Evolutionary conservation across 2,888 invertebrate species (phyloP).

Genomic region (Stratiomys singularior): DNA sequence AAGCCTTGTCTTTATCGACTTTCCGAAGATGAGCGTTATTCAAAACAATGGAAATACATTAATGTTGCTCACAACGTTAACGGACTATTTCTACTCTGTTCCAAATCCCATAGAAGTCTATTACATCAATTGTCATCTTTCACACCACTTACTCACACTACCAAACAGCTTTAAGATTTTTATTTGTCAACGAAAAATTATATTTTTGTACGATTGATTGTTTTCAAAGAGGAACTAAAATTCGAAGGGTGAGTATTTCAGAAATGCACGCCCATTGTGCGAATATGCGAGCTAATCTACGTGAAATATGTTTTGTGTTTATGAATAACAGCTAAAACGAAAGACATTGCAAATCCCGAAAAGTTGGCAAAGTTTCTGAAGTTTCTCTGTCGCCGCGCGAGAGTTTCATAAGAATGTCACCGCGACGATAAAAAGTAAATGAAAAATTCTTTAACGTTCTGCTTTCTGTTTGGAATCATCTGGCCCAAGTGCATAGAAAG

Average conservation of each 20-base stretch:
- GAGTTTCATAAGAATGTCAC: conserved; percentile 44
- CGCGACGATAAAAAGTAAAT: conserved; percentile 18
- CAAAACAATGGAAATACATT: too few species aligned
- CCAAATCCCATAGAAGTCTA: not conserved
- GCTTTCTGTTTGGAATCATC: not conserved
- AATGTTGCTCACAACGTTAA: too few species aligned
- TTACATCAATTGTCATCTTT: not conserved
- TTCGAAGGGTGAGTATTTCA: conserved; percentile 21
- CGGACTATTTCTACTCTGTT: not conserved
- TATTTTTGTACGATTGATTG: conserved; percentile 45
- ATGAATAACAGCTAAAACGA: not conserved
- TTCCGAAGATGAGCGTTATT: too few species aligned
- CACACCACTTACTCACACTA: conserved; percentile 14
- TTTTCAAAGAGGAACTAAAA: conserved; percentile 29
- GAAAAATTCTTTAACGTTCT: not conserved
- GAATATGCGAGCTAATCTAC: too few species aligned
- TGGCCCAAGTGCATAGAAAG: not conserved
- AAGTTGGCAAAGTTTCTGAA: conserved; percentile 36
- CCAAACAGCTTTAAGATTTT: not conserved
- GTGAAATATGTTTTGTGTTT: too few species aligned
- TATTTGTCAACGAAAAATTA: conserved; percentile 46
- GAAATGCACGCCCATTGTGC: not conserved
- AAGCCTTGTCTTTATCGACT: too few species aligned
- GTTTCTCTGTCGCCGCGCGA: conserved; percentile 23
- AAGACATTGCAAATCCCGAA: not conserved